These are phyloP conservation scores for Macroglossus sobrinus DNA, from an alignment of 2,113 vertebrate genomes.

Conservation along the genomic window DNA sequence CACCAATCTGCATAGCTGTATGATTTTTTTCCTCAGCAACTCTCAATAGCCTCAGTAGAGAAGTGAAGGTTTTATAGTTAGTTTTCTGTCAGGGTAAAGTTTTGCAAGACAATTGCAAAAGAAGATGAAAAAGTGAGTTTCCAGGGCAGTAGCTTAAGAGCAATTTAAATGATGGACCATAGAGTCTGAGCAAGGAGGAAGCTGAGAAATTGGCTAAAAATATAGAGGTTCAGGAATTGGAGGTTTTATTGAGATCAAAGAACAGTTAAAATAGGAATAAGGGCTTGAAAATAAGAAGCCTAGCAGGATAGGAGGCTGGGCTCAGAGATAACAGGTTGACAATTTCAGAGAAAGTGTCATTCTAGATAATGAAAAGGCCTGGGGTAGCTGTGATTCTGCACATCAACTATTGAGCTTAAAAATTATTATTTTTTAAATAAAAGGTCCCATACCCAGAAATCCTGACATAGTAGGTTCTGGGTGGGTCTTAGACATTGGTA, in stretches of 20 bases:
- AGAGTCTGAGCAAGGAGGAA: neutral
- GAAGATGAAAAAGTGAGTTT: neutral
- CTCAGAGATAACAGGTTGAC: neutral
- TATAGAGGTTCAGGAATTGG: neutral
- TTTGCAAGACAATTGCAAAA: neutral
- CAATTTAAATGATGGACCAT: neutral
- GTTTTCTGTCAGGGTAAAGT: neutral
- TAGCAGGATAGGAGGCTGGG: neutral
- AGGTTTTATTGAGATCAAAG: neutral
- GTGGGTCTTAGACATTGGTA: neutral
- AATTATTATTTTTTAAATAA: no score
- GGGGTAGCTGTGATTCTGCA: neutral
- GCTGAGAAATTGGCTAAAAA: neutral
- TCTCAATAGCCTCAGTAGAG: neutral
- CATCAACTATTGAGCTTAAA: neutral
- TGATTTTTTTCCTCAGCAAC: neutral
- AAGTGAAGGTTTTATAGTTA: neutral
- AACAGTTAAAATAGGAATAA: neutral
- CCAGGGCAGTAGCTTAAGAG: neutral
- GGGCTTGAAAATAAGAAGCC: neutral
- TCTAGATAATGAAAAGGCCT: neutral
- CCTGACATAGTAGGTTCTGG: neutral
- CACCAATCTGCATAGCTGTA: neutral
- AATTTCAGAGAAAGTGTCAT: conserved; percentile 16
- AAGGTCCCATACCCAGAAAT: neutral